Evolutionary conservation across 2,113 vertebrate genomes (phyloP), one percentile per base, ranked within the genome.

Genomic region (Sprattus sprattus): DNA sequence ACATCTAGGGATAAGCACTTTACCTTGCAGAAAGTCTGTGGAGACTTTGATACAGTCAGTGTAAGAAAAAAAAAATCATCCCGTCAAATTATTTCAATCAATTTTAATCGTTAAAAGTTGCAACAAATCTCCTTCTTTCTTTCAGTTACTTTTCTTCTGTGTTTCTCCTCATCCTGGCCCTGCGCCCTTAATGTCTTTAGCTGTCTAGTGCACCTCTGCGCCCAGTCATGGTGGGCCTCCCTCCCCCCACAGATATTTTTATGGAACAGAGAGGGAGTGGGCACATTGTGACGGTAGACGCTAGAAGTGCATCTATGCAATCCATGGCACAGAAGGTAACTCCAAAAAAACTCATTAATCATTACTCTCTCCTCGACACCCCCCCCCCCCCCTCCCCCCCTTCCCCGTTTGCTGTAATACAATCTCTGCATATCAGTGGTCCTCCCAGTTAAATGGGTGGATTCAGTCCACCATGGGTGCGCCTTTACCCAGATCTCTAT

Each of bases 1-100:
- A 13, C 71, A 78, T 93, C 93, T 92, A 93, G 94, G 93, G 94
- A 92, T 91, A 95, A 95, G 94, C 94, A 95, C 95, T 95, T 95
- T 95, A 95, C 94, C 92, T 93, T 91, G 92, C 91, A 91, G 94
- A 92, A 93, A 93, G 93, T 94, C 94, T 93, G 92, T 92, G 91
- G 92, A 93, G 92, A 92, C 92, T 93, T 94, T 93, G 13, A 39
- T 78, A 93, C 92, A 11, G 71, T 6, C 28, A 11, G 67, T 75
- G 71, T 78, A 78, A 78, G 28, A 32, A 11, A 18, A 18, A 67
- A 67, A 78, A 78, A 32, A 11, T 28, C 67, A 32, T 75, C 28
- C 25, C 2, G 25, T 75, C 67, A 75, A 78, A 16, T 78, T 0
- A 78, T 39, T 78, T 78, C 71, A 78, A 78, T 78, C 71, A 78